Evolutionary conservation across 1,140 invertebrate species (phyloP).

Genomic region (Condylostylus longicornis): DNA sequence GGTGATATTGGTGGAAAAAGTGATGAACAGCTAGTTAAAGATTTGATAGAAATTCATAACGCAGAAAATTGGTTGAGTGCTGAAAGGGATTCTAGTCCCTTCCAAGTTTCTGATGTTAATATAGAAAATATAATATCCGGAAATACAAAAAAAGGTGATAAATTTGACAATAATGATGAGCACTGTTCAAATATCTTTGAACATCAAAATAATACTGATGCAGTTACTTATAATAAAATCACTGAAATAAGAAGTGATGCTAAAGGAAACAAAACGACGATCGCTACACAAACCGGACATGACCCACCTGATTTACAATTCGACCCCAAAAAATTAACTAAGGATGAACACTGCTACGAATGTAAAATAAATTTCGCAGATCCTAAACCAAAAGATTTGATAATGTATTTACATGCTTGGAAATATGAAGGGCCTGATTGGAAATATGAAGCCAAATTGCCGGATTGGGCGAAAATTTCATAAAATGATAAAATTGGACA

Average conservation of each 20-base stretch:
- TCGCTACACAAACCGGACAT: conserved; percentile 67
- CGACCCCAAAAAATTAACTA: conserved; percentile 56
- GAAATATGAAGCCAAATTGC: conserved; percentile 76
- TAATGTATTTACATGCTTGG: conserved; percentile 93
- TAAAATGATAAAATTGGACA: conserved; percentile 58
- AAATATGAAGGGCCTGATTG: conserved; percentile 80
- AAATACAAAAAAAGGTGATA: too few relatives aligned
- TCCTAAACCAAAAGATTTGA: conserved; percentile 73
- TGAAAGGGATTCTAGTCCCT: conserved; percentile 67
- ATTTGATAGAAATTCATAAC: conserved; percentile 81
- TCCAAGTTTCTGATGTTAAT: too few relatives aligned
- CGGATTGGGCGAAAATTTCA: conserved; percentile 70
- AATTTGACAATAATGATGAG: too few relatives aligned
- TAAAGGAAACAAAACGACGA: conserved; percentile 43
- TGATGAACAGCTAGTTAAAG: conserved; percentile 76
- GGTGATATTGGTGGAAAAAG: conserved; percentile 82
- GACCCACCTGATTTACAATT: conserved; percentile 51
- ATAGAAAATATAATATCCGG: too few relatives aligned
- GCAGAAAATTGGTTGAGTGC: conserved; percentile 87
- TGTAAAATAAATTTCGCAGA: conserved; percentile 83
- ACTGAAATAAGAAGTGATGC: too few relatives aligned
- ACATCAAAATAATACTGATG: too few relatives aligned
- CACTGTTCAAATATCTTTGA: too few relatives aligned
- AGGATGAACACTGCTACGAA: conserved; percentile 79
- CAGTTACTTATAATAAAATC: too few relatives aligned